phyloP scores from a whole-genome alignment of 2,113 vertebrate species.

The Sigmodon hispidus region DNA sequence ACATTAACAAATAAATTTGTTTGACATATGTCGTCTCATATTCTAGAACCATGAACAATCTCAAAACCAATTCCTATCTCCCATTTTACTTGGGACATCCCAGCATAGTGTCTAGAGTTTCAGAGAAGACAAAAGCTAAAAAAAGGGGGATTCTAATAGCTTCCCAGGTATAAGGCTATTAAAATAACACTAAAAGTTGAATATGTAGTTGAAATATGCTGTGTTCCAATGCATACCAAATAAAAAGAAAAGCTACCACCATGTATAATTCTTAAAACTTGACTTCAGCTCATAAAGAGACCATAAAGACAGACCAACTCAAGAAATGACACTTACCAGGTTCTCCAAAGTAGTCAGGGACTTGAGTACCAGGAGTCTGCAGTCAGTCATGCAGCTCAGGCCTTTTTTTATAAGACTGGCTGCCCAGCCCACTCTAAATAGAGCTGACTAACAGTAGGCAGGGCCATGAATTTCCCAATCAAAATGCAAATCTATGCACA shows the following conservation, averaged over 20 bases:
- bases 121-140: neutral
- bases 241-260: neutral
- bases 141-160: neutral
- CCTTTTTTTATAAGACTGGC: neutral
- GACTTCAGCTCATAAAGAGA: neutral
- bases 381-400: rapidly evolving
- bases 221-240: rapidly evolving
- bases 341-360: neutral
- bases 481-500: slow-evolving; percentile 39
- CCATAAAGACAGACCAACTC: neutral
- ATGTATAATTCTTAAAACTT: neutral
- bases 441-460: neutral
- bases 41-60: neutral
- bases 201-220: neutral
- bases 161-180: neutral
- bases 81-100: too few relatives aligned
- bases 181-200: neutral
- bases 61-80: neutral
- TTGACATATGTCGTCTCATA: neutral
- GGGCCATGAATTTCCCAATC: neutral
- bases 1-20: neutral
- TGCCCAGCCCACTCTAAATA: neutral
- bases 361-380: neutral
- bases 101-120: rapidly evolving
- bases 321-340: slow-evolving; percentile 23